These are phyloP conservation scores for Diplazon laetatorius DNA, from an alignment of 2,888 invertebrate genomes.

Conservation along the genomic window DNA sequence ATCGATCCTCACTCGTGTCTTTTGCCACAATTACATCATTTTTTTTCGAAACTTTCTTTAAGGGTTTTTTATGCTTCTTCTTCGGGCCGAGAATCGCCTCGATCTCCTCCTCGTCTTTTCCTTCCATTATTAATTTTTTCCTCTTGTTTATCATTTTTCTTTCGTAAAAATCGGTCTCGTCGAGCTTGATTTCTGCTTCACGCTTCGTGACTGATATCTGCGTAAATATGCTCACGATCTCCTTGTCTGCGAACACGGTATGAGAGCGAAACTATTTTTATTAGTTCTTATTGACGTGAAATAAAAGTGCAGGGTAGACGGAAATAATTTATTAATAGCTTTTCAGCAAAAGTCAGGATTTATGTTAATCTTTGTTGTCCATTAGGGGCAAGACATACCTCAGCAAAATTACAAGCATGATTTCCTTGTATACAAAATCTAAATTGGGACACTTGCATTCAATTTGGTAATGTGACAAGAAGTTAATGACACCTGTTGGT, in stretches of 20 bases:
- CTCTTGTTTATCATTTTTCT: conserved; percentile 92
- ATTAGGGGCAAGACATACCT: too few relatives aligned
- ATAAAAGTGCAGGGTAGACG: too few relatives aligned
- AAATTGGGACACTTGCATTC: too few relatives aligned
- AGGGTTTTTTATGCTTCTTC: conserved; percentile 75
- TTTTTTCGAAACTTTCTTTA: conserved; percentile 61
- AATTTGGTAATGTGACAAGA: too few relatives aligned
- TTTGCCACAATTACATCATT: conserved; percentile 24
- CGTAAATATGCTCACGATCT: conserved; percentile 94
- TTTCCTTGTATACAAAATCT: too few relatives aligned
- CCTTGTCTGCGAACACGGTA: conserved; percentile 86
- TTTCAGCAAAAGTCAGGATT: too few relatives aligned
- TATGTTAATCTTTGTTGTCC: too few relatives aligned
- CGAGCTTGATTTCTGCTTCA: conserved; percentile 95
- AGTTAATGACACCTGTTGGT: too few relatives aligned
- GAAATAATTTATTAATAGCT: too few relatives aligned
- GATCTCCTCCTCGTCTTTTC: conserved; percentile 91
- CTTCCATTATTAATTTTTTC: conserved; percentile 94
- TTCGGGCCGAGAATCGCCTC: conserved; percentile 84
- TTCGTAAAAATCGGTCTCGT: conserved; percentile 96
- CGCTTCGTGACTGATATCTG: conserved; percentile 96
- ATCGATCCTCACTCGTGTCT: conserved; percentile 31
- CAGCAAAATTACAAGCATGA: too few relatives aligned
- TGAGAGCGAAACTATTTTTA: background rate
- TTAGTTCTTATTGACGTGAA: background rate